These are phyloP conservation scores for Neogale vison DNA, from an alignment of 2,113 vertebrate species.

Conservation along the genomic window DNA sequence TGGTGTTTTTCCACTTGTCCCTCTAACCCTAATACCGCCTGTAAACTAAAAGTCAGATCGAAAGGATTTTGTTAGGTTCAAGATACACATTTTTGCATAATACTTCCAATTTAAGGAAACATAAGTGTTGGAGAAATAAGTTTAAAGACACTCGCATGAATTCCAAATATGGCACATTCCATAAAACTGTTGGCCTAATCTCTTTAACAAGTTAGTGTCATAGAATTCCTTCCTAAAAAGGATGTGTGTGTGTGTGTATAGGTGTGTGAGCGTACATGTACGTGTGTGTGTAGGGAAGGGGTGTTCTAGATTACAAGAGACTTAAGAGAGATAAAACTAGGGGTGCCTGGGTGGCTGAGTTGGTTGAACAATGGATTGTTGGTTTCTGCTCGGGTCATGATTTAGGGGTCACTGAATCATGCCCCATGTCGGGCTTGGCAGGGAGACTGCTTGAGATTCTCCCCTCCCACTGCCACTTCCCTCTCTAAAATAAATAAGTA, in stretches of 20 bases:
- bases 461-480: too few relatives aligned
- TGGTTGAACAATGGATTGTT: too few relatives aligned
- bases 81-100: background rate
- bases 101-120: background rate
- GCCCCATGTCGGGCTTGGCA: too few relatives aligned
- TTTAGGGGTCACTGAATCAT: accelerated
- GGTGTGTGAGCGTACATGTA: too few relatives aligned
- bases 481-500: too few relatives aligned
- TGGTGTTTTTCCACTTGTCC: background rate
- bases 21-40: background rate
- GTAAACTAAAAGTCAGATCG: background rate
- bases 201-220: background rate
- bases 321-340: background rate
- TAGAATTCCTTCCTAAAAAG: background rate
- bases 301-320: background rate
- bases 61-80: background rate
- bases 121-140: background rate
- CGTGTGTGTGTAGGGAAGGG: accelerated
- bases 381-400: too few relatives aligned
- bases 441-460: too few relatives aligned
- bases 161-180: background rate
- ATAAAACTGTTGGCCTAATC: background rate
- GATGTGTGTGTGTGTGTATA: too few relatives aligned
- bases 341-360: too few relatives aligned
- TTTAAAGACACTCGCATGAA: background rate